Conservation (phyloP, 2,797 vertebrate genomes). For the Phrynocephalus vlangalii region DNA sequence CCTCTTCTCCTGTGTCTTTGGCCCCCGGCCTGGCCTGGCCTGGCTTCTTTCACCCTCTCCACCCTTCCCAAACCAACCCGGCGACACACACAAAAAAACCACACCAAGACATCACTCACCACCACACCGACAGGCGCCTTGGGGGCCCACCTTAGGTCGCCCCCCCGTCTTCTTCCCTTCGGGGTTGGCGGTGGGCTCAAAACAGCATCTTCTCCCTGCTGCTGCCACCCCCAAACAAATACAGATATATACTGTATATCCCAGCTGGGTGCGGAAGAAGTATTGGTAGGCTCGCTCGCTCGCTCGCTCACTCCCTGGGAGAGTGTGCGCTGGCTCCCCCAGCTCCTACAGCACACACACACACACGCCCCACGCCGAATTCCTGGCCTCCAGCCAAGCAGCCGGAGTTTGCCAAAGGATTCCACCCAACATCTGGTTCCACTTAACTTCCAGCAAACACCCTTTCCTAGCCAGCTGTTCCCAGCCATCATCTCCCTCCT, state of each 20-base stretch:
- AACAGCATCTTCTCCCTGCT: not conserved
- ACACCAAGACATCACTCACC: not conserved
- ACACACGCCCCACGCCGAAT: conserved; percentile 25
- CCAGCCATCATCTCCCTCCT: not conserved
- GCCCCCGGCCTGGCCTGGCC: not conserved
- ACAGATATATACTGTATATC: not conserved
- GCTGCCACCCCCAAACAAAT: not conserved
- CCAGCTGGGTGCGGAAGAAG: not conserved
- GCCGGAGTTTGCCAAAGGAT: conserved; percentile 31
- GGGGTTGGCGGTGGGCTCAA: not conserved
- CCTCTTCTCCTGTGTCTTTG: not conserved
- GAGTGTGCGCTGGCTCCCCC: not conserved
- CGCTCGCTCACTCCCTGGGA: conserved; percentile 8
- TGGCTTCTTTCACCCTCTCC: not conserved
- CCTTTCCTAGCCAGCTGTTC: conserved; percentile 35
- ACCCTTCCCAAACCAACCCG: not conserved
- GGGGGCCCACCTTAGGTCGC: not conserved
- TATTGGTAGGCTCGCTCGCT: not conserved
- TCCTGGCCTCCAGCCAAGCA: conserved; percentile 36
- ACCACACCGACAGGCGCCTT: not conserved
- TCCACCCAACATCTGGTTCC: conserved; percentile 44
- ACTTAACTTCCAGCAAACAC: conserved; percentile 36
- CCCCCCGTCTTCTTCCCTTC: not conserved
- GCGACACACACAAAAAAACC: not conserved
- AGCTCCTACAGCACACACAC: not conserved